Base-by-base conservation (phyloP, 2,113 vertebrate genomes). In the Mandrillus leucophaeus region DNA sequence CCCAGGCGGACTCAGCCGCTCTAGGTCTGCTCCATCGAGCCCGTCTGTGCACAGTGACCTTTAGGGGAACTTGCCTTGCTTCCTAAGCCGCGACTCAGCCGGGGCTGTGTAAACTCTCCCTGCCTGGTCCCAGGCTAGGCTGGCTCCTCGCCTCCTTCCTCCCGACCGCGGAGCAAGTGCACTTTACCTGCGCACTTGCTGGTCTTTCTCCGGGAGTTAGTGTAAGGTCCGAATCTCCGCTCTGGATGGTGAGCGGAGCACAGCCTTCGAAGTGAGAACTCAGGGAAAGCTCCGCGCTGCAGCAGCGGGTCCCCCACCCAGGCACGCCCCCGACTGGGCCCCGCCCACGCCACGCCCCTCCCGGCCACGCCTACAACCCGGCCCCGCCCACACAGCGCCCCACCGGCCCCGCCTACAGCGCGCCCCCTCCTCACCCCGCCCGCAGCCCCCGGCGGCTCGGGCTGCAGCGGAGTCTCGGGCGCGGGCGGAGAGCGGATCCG, bases 131-230 rank as follows among this genome's bases (percentile, higher is more conserved):
- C 50, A 43, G n/a, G 48, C 57, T 1, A 93, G 43, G 13, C 38
- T 25, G 18, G 64, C 35, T 70, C 30, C 30, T 38, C 61, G 7
- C 81, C 66, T 32, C 27, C 68, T 22, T 35, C 61, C 72, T 35
- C 68, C 75, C 82, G 10, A 5, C 45, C 6, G 22, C 55, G 76
- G 43, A 50, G 43, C 40, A 12, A 35, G 88, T 59, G 18, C 40
- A 5, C 35, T 84, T 83, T 79, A 97, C 97, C 98, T 96, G 89
- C 22, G 68, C 50, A 23, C 30, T 61, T 16, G 75, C 1, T 35
- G 91, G 35, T 43, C 78, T 70, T 92, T 25, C 73, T 88, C 93
- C 84, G 17, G 5, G 32, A 52, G 59, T 52, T 32, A 76, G 73
- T 61, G 35, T 6, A 16, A 17, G 1, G 25, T 88, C 82, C 27